Evolutionary conservation across 64 coral and sea anemone genomes (phyloP), one percentile per base, ranked within the genome.

Genomic region (Pocillopora damicornis): DNA sequence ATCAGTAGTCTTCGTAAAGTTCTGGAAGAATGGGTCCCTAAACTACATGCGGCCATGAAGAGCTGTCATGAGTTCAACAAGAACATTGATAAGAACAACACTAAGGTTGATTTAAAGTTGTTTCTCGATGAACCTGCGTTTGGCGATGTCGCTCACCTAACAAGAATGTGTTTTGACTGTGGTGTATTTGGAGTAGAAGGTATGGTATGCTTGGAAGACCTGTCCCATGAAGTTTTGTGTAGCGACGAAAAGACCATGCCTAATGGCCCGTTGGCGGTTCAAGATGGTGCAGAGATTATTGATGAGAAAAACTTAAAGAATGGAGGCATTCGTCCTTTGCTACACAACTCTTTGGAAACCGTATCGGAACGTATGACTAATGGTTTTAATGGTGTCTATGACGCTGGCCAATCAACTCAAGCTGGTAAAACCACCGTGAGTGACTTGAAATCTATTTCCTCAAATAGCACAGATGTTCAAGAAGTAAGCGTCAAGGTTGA

Each of bases 121-220:
- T 85, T 85, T 58, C 65, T 85, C 5, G 34, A 30, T 23, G 73
- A 11, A 74, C 14, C 26, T 83, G 60, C 79, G 51, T 79, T 78
- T 30, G 75, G 15, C 2, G 64, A 87, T 60, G 76, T 92, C 23
- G 79, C 82, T 13, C 71, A 79, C 64, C 80, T 92, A 35, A 37
- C 84, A 60, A 36, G 66, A 73, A 92, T 92, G 90, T 92, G 90
- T 79, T 86, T 92, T 65, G 90, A 92, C 42, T 78, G 74, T 63
- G 90, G 90, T 60, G 76, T 92, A 13, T 92, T 79, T 74, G 81
- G 90, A 42, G 6, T 45, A 13, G 57, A 88, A 76, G 81, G 81
- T 20, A 72, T 85, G 42, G 37, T 26, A 57, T 85, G 36, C 38
- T 26, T 85, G 15, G 62, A 72, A 18, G 63, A 85, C 15, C 22